These are phyloP conservation scores for Rhyacophila evoluta DNA, from an alignment of 2,888 invertebrate genomes.

Conservation along the genomic window DNA sequence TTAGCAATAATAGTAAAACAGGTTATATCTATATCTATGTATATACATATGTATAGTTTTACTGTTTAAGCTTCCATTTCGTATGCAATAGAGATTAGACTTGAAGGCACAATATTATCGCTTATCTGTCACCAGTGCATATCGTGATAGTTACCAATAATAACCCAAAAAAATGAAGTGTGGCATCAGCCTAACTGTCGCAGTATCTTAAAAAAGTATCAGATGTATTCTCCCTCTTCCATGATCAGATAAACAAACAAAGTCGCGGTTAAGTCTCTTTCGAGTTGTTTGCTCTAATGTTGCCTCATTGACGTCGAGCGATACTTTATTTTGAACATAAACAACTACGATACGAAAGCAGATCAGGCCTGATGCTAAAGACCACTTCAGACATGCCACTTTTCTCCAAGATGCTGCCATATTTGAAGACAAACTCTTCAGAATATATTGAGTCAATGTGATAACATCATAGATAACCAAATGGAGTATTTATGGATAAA, in stretches of 20 bases:
- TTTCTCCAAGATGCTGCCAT: background rate
- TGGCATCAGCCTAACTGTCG: no score
- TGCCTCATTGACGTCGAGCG: constrained; percentile 46
- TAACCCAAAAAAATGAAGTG: no score
- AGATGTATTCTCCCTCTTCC: background rate
- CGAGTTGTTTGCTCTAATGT: constrained; percentile 48
- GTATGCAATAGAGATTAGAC: no score
- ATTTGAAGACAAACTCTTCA: background rate
- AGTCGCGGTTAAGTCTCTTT: constrained; percentile 32
- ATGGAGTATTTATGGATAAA: no score
- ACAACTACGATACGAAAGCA: constrained; percentile 41
- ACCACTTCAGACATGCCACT: constrained; percentile 26
- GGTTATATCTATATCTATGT: no score
- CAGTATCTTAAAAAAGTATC: background rate
- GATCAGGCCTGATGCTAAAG: constrained; percentile 14
- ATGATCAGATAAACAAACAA: constrained; percentile 45
- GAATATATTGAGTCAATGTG: background rate
- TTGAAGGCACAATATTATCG: no score
- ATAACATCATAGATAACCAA: background rate
- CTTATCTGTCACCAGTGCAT: no score
- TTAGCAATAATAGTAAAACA: no score
- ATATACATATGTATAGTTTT: no score
- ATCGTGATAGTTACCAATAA: no score
- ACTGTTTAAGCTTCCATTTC: no score
- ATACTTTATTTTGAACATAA: constrained; percentile 48